phyloP scores from a whole-genome alignment of 1,140 invertebrate species.

The Aphis gossypii region DNA sequence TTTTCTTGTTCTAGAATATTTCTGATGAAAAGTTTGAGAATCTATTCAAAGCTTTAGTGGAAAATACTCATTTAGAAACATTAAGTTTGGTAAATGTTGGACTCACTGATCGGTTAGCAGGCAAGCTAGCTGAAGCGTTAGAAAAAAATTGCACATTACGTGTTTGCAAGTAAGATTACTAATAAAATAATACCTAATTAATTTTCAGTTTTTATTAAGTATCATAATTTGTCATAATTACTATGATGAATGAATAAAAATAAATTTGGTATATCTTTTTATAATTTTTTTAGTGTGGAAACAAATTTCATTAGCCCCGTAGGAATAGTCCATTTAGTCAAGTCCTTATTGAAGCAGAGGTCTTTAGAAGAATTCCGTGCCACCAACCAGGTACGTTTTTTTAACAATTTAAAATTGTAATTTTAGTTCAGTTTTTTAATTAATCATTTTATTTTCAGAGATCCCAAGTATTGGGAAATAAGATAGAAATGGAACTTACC shows the following conservation, averaged over 20 bases:
- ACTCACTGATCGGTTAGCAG: slow-evolving; percentile 85
- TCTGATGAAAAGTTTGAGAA: slow-evolving; percentile 93
- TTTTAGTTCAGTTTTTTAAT: background rate
- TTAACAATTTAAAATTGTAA: background rate
- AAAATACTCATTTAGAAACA: slow-evolving; percentile 90
- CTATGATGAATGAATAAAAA: background rate
- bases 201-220: background rate
- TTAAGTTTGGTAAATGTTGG: slow-evolving; percentile 93
- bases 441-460: slow-evolving; percentile 70
- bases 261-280: slow-evolving; percentile 45
- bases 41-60: slow-evolving; percentile 86
- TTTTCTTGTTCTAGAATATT: slow-evolving; percentile 78
- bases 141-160: slow-evolving; percentile 86
- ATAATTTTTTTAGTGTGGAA: slow-evolving; percentile 75
- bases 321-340: slow-evolving; percentile 83
- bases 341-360: slow-evolving; percentile 84
- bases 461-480: slow-evolving; percentile 93
- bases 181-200: background rate
- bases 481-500: slow-evolving; percentile 98
- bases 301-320: slow-evolving; percentile 92
- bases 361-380: slow-evolving; percentile 91
- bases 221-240: background rate
- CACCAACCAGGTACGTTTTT: slow-evolving; percentile 86
- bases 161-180: slow-evolving; percentile 77
- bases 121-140: slow-evolving; percentile 83